These are phyloP conservation scores for Eurytoma adleriae DNA, from an alignment of 2,888 invertebrate species.

Conservation along the genomic window DNA sequence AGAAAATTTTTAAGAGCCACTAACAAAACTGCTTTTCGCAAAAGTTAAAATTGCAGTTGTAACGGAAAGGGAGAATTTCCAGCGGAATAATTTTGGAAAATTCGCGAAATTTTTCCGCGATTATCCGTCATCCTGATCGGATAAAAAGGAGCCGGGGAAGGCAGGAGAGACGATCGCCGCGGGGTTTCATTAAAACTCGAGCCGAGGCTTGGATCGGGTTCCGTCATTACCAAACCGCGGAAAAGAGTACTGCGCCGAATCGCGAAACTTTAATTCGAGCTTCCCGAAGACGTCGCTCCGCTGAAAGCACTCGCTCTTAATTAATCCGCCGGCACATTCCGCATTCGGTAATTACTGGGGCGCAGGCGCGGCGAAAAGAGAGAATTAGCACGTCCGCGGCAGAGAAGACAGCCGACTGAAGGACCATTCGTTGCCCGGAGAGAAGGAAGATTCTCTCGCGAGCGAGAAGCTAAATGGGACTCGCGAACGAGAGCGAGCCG, in stretches of 20 bases:
- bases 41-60: too few species aligned
- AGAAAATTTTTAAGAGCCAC: too few species aligned
- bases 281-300: neutral
- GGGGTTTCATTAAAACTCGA: constrained; percentile 11
- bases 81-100: too few species aligned
- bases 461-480: constrained; percentile 28
- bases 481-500: constrained; percentile 23
- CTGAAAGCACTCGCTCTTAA: constrained; percentile 25
- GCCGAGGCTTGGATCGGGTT: neutral
- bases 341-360: constrained; percentile 40
- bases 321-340: constrained; percentile 19
- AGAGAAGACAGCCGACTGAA: neutral
- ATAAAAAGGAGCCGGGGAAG: too few species aligned
- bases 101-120: too few species aligned
- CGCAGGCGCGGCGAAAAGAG: neutral
- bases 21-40: too few species aligned
- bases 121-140: too few species aligned
- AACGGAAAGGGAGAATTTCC: too few species aligned
- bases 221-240: neutral
- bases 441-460: constrained; percentile 4
- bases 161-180: too few species aligned
- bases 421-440: neutral
- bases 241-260: constrained; percentile 9
- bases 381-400: constrained; percentile 24
- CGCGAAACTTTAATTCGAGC: constrained; percentile 26